phyloP scores from a whole-genome alignment of 2,113 vertebrate genomes.

The Ctenodactylus gundi region DNA sequence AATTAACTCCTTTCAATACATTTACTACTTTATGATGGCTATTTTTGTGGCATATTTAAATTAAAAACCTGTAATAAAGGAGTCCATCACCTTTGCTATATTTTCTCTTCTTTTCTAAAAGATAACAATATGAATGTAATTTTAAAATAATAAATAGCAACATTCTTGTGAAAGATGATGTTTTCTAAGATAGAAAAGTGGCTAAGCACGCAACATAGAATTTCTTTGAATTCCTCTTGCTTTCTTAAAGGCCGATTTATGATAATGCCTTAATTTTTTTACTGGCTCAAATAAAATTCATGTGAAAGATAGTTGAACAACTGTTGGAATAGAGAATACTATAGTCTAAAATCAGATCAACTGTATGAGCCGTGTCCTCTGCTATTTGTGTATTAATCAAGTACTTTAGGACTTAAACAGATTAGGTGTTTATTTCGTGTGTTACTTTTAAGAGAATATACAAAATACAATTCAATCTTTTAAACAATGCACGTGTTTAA shows the following conservation, averaged over 20 bases:
- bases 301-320: background rate
- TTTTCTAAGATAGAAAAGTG: background rate
- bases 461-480: background rate
- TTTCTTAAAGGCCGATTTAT: constrained; percentile 4
- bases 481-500: background rate
- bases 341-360: background rate
- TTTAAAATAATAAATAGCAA: background rate
- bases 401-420: background rate
- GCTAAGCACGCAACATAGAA: background rate
- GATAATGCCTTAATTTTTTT: background rate
- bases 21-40: background rate
- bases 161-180: background rate
- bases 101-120: background rate
- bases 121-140: background rate
- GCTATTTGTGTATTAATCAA: background rate
- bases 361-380: background rate
- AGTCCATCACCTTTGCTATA: background rate
- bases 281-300: background rate
- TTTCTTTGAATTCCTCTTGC: background rate
- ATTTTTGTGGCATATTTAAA: background rate
- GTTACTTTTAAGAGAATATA: background rate
- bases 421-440: background rate
- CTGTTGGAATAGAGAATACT: background rate
- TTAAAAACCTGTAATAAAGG: background rate
- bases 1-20: background rate